These are phyloP conservation scores for Cheiracanthium punctorium DNA, from an alignment of 2,888 invertebrate genomes.

Conservation along the genomic window DNA sequence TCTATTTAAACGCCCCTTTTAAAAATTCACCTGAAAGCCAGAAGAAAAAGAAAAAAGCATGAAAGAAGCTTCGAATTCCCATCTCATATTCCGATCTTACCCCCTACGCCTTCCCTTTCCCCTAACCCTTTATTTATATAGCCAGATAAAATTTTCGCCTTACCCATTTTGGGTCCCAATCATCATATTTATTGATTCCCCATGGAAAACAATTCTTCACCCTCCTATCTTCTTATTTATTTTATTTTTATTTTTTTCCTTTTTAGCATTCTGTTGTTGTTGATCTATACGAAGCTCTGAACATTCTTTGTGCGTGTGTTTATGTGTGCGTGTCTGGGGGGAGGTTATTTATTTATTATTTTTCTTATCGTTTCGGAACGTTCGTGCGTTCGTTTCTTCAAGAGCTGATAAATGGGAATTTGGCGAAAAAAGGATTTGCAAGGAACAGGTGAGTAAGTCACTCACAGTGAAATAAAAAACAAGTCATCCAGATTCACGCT, in stretches of 20 bases:
- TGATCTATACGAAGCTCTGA: slow-evolving; percentile 40
- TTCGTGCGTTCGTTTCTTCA: slow-evolving; percentile 36
- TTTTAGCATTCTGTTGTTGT: slow-evolving; percentile 44
- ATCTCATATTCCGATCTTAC: slow-evolving; percentile 50
- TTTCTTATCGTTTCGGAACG: slow-evolving; percentile 27
- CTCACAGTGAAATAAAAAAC: neutral
- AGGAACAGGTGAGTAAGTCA: slow-evolving; percentile 24
- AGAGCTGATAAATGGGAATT: slow-evolving; percentile 10
- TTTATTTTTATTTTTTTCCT: too few relatives aligned
- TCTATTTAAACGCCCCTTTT: slow-evolving; percentile 64
- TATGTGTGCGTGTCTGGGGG: neutral
- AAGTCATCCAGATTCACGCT: neutral
- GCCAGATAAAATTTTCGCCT: slow-evolving; percentile 62
- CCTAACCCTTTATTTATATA: slow-evolving; percentile 67
- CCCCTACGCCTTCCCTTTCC: neutral
- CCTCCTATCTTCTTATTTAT: slow-evolving; percentile 2
- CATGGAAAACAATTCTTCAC: slow-evolving; percentile 66
- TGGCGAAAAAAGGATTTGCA: neutral
- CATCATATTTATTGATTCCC: slow-evolving; percentile 69
- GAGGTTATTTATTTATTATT: slow-evolving; percentile 36
- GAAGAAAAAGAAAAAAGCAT: slow-evolving; percentile 5
- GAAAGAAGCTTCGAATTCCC: slow-evolving; percentile 49
- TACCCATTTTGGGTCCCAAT: slow-evolving; percentile 60
- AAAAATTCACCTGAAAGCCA: slow-evolving; percentile 35
- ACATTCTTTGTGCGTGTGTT: slow-evolving; percentile 11